phyloP scores from a whole-genome alignment of 2,113 vertebrate species.

The Siniperca knerii region DNA sequence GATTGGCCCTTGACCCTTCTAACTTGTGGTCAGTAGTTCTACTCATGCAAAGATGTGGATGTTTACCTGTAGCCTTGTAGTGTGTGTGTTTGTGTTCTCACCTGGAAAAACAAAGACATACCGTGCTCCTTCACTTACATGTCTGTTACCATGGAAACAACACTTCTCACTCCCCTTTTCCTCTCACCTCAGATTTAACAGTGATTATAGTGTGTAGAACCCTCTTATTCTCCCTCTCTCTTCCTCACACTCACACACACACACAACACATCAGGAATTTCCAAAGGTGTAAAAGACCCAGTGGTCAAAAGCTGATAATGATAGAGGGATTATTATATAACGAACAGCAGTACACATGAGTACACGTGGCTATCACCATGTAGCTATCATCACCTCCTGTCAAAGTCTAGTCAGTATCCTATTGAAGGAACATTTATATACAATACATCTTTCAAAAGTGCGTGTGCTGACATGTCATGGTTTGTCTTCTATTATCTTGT shows the following conservation, averaged over 20 bases:
- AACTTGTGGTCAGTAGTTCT: neutral
- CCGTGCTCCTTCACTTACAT: constrained; percentile 38
- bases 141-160: constrained; percentile 74
- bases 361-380: neutral
- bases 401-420: neutral
- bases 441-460: neutral
- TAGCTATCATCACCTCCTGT: neutral
- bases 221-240: neutral
- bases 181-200: constrained; percentile 51
- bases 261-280: constrained; percentile 12
- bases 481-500: too few relatives aligned
- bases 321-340: constrained; percentile 4
- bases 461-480: neutral
- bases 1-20: neutral
- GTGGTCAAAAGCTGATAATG: constrained; percentile 10
- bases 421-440: neutral
- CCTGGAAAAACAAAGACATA: constrained; percentile 45
- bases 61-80: constrained; percentile 1
- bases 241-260: neutral
- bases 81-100: constrained; percentile 29
- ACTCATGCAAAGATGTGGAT: neutral
- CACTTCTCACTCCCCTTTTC: constrained; percentile 40
- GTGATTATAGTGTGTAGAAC: constrained; percentile 29
- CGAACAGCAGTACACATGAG: neutral
- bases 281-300: neutral